These are phyloP conservation scores for Thymallus thymallus DNA, from an alignment of 2,113 vertebrate genomes.

Conservation along the genomic window DNA sequence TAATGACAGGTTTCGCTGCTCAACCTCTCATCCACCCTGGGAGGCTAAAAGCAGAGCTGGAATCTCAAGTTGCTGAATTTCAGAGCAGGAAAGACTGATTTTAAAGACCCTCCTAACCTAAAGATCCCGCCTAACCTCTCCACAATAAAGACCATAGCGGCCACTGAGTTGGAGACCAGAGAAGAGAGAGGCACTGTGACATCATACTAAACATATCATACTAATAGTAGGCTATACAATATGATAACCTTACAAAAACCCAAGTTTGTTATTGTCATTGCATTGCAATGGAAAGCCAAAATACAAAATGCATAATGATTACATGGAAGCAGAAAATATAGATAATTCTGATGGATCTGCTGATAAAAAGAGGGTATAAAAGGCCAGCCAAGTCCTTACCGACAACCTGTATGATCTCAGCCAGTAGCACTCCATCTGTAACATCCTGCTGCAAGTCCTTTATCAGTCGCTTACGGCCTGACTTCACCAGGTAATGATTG, in stretches of 20 bases:
- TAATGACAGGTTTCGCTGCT: background rate
- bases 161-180: background rate
- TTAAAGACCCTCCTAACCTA: background rate
- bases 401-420: slow-evolving; percentile 88
- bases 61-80: background rate
- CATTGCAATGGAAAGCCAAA: background rate
- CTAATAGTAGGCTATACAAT: background rate
- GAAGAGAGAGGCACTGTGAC: background rate
- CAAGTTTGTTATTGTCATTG: background rate
- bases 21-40: background rate
- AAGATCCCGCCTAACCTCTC: background rate
- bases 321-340: background rate
- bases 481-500: slow-evolving; percentile 86
- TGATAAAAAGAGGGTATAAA: background rate
- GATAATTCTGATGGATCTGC: background rate
- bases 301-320: background rate
- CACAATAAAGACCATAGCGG: background rate
- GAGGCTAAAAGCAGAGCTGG: background rate
- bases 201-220: background rate
- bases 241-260: background rate
- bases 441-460: slow-evolving; percentile 88
- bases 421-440: slow-evolving; percentile 83
- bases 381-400: slow-evolving; percentile 69
- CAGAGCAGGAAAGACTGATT: background rate
- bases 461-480: slow-evolving; percentile 85